Conservation (phyloP, 1,140 invertebrate genomes). For the Trinorchestia longiramus region DNA sequence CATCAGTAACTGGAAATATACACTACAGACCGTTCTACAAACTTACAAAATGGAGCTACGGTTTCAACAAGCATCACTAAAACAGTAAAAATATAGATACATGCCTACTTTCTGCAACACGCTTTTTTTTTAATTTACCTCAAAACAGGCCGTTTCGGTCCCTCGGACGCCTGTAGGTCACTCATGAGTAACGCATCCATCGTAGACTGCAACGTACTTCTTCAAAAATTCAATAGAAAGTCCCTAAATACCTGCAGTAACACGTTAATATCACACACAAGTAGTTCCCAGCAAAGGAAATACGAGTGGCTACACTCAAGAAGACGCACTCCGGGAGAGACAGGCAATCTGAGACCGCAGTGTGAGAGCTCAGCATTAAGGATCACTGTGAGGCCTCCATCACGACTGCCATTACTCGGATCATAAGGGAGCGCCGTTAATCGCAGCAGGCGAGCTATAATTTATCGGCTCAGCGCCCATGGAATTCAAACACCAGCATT, state of each 20-base stretch:
- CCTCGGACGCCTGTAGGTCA: not conserved
- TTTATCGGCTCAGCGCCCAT: slow-evolving; percentile 29
- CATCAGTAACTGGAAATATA: not conserved
- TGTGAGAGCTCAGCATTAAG: not conserved
- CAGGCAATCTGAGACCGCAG: not conserved
- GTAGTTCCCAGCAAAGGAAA: not conserved
- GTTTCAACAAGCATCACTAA: not conserved
- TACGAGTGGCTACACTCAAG: not conserved
- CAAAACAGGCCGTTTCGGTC: not conserved
- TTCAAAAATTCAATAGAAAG: not conserved
- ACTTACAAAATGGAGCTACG: not conserved
- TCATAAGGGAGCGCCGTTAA: slow-evolving; percentile 37
- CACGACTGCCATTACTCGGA: slow-evolving; percentile 27
- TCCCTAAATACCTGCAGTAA: not conserved
- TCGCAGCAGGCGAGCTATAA: slow-evolving; percentile 18
- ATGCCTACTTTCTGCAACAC: not conserved
- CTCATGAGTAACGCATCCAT: not conserved
- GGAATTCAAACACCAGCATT: slow-evolving; percentile 4
- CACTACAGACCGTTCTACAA: not conserved
- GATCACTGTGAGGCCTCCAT: not conserved
- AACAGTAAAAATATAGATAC: not conserved
- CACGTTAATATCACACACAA: not conserved
- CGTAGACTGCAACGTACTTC: not conserved
- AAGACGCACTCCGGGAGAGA: not conserved
- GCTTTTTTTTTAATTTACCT: not conserved